A percentile compares a stretch with the other conserved stretches of the same genome.
Evolutionary conservation across 2,113 vertebrate genomes (phyloP).

Genomic region (Carlito syrichta): DNA sequence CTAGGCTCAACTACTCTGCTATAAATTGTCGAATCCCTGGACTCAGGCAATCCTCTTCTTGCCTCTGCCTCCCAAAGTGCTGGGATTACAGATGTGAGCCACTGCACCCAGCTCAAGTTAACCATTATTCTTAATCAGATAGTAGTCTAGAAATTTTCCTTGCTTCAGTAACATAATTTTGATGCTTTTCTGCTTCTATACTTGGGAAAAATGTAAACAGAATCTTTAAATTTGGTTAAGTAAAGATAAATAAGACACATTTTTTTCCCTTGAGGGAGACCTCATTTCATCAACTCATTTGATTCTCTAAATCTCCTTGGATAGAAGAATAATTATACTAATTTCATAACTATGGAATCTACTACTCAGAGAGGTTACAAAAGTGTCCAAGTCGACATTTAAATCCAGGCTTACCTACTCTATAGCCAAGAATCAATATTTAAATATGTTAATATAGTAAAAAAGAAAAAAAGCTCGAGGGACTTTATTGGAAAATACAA

Average conservation of each 20-base stretch:
- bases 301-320: neutral
- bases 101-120: too few relatives aligned
- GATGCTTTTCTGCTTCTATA: neutral
- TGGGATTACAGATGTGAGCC: too few relatives aligned
- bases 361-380: neutral
- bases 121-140: neutral
- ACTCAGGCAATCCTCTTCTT: too few relatives aligned
- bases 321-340: conserved; percentile 3
- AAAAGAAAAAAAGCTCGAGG: neutral
- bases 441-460: neutral
- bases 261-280: neutral
- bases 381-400: neutral
- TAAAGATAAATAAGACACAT: neutral
- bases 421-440: neutral
- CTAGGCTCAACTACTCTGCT: neutral
- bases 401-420: neutral
- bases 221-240: neutral
- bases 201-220: neutral
- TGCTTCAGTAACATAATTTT: conserved; percentile 17
- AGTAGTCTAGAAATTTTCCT: neutral
- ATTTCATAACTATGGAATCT: neutral
- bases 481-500: neutral
- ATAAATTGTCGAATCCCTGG: too few relatives aligned
- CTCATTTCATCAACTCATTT: neutral
- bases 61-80: too few relatives aligned